Percentiles rank a stretch among this genome's conserved stretches.
Evolutionary conservation across 1,140 invertebrate genomes (phyloP).

Genomic region (Drosophila kurseongensis): DNA sequence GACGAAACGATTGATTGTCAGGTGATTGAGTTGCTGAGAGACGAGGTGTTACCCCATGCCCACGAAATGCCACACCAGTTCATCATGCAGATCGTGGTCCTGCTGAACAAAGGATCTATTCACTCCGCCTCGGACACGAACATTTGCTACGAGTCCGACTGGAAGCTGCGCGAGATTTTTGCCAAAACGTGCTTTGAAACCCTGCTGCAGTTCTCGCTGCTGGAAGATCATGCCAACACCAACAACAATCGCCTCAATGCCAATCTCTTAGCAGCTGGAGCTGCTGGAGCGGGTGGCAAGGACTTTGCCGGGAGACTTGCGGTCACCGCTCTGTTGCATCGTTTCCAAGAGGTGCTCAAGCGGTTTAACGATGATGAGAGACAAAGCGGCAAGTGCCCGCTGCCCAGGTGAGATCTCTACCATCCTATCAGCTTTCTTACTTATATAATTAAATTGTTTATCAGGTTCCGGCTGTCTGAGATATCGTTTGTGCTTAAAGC

Average conservation of each 20-base stretch:
- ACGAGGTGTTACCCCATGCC: conserved; percentile 94
- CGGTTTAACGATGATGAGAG: conserved; percentile 95
- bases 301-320: conserved; percentile 93
- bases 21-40: conserved; percentile 93
- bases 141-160: conserved; percentile 92
- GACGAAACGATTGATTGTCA: conserved; percentile 95
- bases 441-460: neutral
- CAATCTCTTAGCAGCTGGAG: conserved; percentile 56
- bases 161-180: conserved; percentile 96
- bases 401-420: conserved; percentile 89
- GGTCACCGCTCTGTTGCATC: conserved; percentile 94
- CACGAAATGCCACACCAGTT: conserved; percentile 93
- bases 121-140: conserved; percentile 92
- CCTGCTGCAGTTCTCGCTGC: conserved; percentile 95
- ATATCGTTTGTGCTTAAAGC: conserved; percentile 99
- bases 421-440: no score
- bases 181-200: conserved; percentile 98
- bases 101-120: conserved; percentile 97
- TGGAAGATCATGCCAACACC: conserved; percentile 86
- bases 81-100: conserved; percentile 93
- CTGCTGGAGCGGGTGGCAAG: conserved; percentile 84
- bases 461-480: conserved; percentile 96
- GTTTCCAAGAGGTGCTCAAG: conserved; percentile 96
- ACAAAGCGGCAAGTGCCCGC: conserved; percentile 94
- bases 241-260: conserved; percentile 83